Conservation (phyloP, 2,888 invertebrate species). For the Mesodorylaimus sp. region DNA sequence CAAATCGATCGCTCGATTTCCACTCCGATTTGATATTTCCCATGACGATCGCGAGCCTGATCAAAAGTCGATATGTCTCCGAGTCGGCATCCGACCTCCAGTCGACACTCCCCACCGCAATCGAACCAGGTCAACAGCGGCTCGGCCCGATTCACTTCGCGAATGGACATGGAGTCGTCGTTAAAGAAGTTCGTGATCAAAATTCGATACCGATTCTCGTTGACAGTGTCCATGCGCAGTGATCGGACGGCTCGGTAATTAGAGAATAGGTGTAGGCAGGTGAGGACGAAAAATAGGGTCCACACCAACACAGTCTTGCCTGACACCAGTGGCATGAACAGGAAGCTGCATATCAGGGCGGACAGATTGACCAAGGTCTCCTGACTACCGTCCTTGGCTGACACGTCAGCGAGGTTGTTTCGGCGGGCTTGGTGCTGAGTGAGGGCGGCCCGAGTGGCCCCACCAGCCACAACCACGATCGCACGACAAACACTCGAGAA, state of each 20-base stretch:
- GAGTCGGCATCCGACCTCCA: no score
- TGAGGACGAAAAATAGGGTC: constrained; percentile 52
- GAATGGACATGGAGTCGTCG: no score
- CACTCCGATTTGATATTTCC: no score
- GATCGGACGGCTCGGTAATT: constrained; percentile 70
- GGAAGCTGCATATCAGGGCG: constrained; percentile 58
- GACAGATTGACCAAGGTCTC: constrained; percentile 82
- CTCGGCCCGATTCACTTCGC: constrained; percentile 51
- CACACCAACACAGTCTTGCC: constrained; percentile 35
- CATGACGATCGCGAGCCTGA: no score
- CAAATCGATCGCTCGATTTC: no score
- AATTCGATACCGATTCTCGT: background rate
- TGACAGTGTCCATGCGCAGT: constrained; percentile 58
- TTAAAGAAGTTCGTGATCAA: no score
- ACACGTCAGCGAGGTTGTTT: constrained; percentile 72
- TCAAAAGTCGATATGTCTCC: no score
- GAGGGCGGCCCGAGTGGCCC: constrained; percentile 71
- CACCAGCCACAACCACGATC: constrained; percentile 66
- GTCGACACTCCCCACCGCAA: no score
- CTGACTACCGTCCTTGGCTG: constrained; percentile 84
- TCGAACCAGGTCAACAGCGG: constrained; percentile 44
- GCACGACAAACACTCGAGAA: constrained; percentile 33
- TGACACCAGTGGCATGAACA: constrained; percentile 47
- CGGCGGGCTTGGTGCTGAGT: constrained; percentile 78
- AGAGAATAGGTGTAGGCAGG: constrained; percentile 57